phyloP scores from a whole-genome alignment of 2,113 vertebrate species.

The Zosterops pallidus region DNA sequence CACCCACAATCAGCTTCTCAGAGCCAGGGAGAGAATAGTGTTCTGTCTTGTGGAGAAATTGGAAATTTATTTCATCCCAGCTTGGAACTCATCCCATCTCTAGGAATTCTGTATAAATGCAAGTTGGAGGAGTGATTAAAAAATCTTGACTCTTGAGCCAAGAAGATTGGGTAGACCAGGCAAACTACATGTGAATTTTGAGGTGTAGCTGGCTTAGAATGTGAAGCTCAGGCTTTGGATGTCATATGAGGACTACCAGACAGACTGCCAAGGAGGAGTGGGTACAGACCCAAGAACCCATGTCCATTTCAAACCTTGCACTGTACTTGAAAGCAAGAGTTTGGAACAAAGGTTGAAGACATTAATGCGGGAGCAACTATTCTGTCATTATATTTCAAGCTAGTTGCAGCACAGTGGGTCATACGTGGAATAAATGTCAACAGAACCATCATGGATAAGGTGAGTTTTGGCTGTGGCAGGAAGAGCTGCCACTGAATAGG shows the following conservation, averaged over 20 bases:
- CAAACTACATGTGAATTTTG: background rate
- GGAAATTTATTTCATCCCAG: constrained; percentile 1
- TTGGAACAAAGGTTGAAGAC: background rate
- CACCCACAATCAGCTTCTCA: constrained; percentile 50
- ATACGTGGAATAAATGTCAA: background rate
- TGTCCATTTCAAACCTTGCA: background rate
- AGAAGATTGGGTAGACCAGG: background rate
- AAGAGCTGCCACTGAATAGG: background rate
- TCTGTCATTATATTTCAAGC: background rate
- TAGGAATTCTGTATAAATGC: background rate
- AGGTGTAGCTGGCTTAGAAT: background rate
- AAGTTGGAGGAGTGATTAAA: background rate
- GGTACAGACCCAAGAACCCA: background rate
- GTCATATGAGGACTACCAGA: background rate
- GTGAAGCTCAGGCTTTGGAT: background rate
- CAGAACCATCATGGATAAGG: background rate
- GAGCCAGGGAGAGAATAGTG: background rate
- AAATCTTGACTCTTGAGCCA: background rate
- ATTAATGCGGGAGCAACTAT: background rate
- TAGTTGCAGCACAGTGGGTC: background rate
- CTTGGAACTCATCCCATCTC: background rate
- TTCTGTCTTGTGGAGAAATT: background rate
- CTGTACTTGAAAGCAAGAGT: background rate
- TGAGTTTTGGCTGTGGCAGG: background rate
- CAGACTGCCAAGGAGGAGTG: accelerated